Evolutionary conservation across 2,113 vertebrate species (phyloP), one percentile per base, ranked within the genome.

Genomic region (Boulengerochromis microlepis): DNA sequence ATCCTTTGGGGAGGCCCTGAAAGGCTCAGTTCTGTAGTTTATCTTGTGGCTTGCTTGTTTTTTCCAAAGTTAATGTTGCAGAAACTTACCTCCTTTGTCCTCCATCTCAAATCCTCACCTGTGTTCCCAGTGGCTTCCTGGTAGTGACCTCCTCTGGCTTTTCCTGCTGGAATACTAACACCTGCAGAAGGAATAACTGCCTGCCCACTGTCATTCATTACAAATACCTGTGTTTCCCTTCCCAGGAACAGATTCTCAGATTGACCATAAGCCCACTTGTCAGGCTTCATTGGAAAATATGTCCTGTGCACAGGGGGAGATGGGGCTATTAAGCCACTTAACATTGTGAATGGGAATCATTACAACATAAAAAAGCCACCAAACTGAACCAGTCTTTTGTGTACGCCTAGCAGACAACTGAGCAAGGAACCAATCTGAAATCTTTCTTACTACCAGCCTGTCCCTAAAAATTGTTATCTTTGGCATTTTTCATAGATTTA

Each of bases 161-260:
- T 26, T 71, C 66, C 66, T 71, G 38, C n/a, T 42, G n/a, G 13
- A 71, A 71, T 71, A 24, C 35, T 42, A 71, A 42, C 66, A 71
- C 66, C 66, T 71, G 66, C 66, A 24, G 66, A 71, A 10, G 5
- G 5, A 71, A 42, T 24, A 24, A 24, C 35, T 24, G 5, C 2
- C 38, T 24, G n/a, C n/a, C n/a, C 19, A 40, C 12, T 42, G n/a
- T 71, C 35, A 71, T 24, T 71, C 66, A 24, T 24, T 12, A 8
- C n/a, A 38, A 13, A 38, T 12, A n/a, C 61, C 29, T 2, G 10
- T 5, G 19, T 66, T 66, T 66, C 33, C 33, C 33, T 38, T 13
- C 10, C 61, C 33, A 22, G 33, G 61, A 66, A 66, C 19, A 22
- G 61, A 38, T 66, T 66, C 61, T n/a, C 61, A 66, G 10, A 66